Evolutionary conservation across 1,140 invertebrate genomes (phyloP).

Genomic region (Drosophila ercepeae): DNA sequence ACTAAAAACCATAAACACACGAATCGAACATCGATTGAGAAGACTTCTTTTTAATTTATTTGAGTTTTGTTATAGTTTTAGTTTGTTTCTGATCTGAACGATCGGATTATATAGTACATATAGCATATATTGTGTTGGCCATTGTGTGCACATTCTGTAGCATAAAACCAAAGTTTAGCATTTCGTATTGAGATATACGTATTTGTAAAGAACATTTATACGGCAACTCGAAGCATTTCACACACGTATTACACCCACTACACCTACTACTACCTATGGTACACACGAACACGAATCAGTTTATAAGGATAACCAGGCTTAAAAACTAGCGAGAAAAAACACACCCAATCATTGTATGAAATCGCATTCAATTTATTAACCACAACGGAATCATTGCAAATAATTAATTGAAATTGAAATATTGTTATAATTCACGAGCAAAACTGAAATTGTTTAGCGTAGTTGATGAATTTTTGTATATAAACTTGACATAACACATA

Average conservation of each 20-base stretch:
- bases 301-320: conserved; percentile 42
- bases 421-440: conserved; percentile 72
- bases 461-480: conserved; percentile 79
- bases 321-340: conserved; percentile 22
- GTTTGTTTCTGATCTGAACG: too few relatives aligned
- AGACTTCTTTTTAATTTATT: conserved; percentile 65
- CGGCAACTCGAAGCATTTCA: conserved; percentile 54
- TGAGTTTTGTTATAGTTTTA: conserved; percentile 72
- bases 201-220: conserved; percentile 70
- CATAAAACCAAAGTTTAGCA: conserved; percentile 82
- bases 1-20: conserved; percentile 5
- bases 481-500: conserved; percentile 68
- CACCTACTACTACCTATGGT: too few relatives aligned
- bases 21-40: conserved; percentile 37
- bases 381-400: conserved; percentile 62
- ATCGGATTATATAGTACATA: conserved; percentile 43
- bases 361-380: conserved; percentile 73
- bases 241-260: conserved; percentile 32
- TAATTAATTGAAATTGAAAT: conserved; percentile 69
- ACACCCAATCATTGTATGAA: conserved; percentile 80
- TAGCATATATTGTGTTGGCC: conserved; percentile 69
- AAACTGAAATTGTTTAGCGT: conserved; percentile 80
- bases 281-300: conserved; percentile 40
- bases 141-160: conserved; percentile 79
- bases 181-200: conserved; percentile 73